Evolutionary conservation across 1,140 invertebrate genomes (phyloP), one percentile per base, ranked within the genome.

Genomic region (Rhyzopertha dominica): DNA sequence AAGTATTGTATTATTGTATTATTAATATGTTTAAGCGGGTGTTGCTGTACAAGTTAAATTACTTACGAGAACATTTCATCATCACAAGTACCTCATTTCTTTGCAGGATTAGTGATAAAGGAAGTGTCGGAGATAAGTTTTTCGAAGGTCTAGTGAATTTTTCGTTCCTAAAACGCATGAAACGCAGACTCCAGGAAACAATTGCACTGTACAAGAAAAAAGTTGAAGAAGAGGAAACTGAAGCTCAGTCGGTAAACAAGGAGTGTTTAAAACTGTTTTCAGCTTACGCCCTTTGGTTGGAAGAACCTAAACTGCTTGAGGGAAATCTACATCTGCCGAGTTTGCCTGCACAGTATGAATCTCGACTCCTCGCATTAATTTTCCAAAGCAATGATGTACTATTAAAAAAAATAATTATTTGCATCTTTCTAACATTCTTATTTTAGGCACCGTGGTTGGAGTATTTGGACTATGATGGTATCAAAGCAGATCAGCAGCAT

Each of bases 281-380:
- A 61, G 82, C 82, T 5, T 79, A 83, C 48, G 71, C 68, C 2
- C 65, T 89, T 2, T 91, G 87, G 87, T 63, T 90, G 32, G 85
- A 89, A 59, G 87, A 90, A 58, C 79, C 82, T 4, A 68, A 79
- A 47, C 68, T 90, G 4, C 82, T 84, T 58, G 81, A 85, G 58
- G 67, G 76, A 1, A 76, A 76, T 17, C 59, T 87, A 3, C 81
- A 82, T 64, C 64, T 87, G n/a, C 80, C 81, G 13, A 77, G 81
- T 18, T 66, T 90, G 24, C 86, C 87, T 9, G 75, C 79, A 0
- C 82, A 86, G 47, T 86, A 81, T 51, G 76, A 83, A 67, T 71
- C 77, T 5, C 69, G 74, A 42, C 74, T 78, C 44, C 47, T 75
- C 17, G 52, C 59, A 0, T 59, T 67, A 23, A 65, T 74, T 12